These are phyloP conservation scores for Hystrix cristata DNA, from an alignment of 2,113 vertebrate species.

Conservation along the genomic window DNA sequence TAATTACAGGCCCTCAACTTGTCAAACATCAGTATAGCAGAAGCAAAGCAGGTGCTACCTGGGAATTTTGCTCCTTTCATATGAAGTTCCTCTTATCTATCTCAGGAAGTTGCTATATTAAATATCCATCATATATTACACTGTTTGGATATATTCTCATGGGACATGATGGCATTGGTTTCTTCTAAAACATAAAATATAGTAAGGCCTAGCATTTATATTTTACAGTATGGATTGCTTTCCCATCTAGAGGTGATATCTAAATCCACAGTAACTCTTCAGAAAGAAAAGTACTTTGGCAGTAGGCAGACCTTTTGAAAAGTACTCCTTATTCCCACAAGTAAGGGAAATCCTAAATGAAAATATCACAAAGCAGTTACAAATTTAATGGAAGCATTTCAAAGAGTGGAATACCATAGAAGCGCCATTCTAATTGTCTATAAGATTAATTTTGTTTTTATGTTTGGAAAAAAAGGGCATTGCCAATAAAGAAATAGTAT, in stretches of 20 bases:
- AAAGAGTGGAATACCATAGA: background rate
- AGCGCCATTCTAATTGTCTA: background rate
- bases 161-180: background rate
- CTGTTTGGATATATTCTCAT: background rate
- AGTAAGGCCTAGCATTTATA: background rate
- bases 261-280: background rate
- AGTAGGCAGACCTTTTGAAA: background rate
- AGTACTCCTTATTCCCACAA: background rate
- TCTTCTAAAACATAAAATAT: background rate
- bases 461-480: background rate
- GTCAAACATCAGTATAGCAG: background rate
- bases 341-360: background rate
- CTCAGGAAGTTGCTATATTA: constrained; percentile 5
- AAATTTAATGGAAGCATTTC: constrained; percentile 16
- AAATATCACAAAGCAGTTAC: background rate
- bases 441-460: background rate
- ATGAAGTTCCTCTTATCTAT: background rate
- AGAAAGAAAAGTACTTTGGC: background rate
- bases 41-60: background rate
- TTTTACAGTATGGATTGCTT: background rate
- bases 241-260: background rate
- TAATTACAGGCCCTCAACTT: background rate
- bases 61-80: background rate
- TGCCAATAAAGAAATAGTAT: background rate
- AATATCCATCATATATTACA: background rate